Base-by-base conservation (phyloP, 2,888 invertebrate genomes). In the Rhopalosiphum nymphaeae region DNA sequence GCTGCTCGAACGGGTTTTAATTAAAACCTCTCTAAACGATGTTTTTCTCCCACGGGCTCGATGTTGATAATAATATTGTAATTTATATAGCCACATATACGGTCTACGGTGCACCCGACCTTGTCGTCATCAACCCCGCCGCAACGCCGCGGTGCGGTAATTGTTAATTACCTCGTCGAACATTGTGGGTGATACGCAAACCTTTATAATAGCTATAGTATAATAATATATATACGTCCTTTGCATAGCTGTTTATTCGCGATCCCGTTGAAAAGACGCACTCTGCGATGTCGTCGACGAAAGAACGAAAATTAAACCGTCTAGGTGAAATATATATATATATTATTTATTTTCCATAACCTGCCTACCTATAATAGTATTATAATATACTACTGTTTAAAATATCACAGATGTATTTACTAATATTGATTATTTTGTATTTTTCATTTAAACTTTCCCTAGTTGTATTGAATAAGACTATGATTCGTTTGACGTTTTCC, bases 1-100 rank as follows among this genome's bases (percentile, higher is more conserved):
- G 90, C 93, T 94, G 93, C 93, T 94, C 90, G 36, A 90, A 90
- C 90, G 93, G 85, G 85, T 94, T 94, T 94, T 94, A 94, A 94
- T 94, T 94, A 94, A 94, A 94, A 94, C 93, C 90, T 49, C 93
- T 92, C 88, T 92, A 92, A 93, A 90, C 89, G 89, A 84, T 61
- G 90, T 94, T 94, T 94, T 94, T 94, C 93, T 94, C 90, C 89
- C 90, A 94, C 61, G 46, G 49, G 49, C 84, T 90, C 93, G 86
- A 94, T 89, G 44, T 85, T 89, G 42, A 93, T 90, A 94, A 90
- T 84, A 90, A 86, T 85, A 94, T 86, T 86, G 85, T 85, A 89
- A 90, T 90, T 90, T 90, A 90, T 90, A 90, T 86, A 57, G 53
- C 84, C 36, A 3, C 89, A 84, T 93, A 84, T 56, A 89, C 78